Conservation (phyloP, 2,113 vertebrate species). For the Brachionichthys hirsutus region DNA sequence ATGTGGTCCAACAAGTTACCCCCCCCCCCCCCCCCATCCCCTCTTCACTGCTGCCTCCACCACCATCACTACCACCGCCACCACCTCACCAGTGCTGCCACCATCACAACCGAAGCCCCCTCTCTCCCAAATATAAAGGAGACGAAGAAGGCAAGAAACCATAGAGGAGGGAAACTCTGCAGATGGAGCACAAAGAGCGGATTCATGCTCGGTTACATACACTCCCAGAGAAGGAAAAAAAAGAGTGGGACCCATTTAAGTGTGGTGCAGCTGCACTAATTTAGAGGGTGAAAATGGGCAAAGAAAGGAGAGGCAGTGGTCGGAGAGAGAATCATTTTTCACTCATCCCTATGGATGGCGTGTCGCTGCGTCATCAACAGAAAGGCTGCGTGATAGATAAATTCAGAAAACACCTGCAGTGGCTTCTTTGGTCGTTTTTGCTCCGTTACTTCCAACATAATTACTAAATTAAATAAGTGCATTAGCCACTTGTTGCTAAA, state of each 20-base stretch:
- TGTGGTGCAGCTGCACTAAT: conserved; percentile 82
- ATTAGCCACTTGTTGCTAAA: neutral
- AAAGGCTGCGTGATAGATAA: conserved; percentile 26
- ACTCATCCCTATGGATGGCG: conserved; percentile 64
- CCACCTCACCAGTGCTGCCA: conserved; percentile 65
- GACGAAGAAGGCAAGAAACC: conserved; percentile 68
- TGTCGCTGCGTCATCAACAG: conserved; percentile 48
- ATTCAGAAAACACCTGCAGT: conserved; percentile 55
- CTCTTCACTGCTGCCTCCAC: conserved; percentile 41
- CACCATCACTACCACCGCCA: conserved; percentile 61
- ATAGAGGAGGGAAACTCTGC: conserved; percentile 60
- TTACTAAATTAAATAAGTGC: neutral
- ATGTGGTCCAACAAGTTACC: conserved; percentile 80
- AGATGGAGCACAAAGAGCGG: conserved; percentile 80
- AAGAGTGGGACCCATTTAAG: conserved; percentile 80
- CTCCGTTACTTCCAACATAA: neutral
- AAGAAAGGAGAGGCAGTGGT: conserved; percentile 72
- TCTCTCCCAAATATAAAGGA: conserved; percentile 63
- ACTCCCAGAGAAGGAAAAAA: conserved; percentile 64
- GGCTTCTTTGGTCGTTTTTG: neutral
- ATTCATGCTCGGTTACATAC: conserved; percentile 78
- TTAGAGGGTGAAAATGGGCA: conserved; percentile 77
- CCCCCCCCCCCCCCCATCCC: conserved; percentile 33
- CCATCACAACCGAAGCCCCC: conserved; percentile 67
- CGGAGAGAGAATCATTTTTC: conserved; percentile 77